A percentile compares a stretch with the other conserved stretches of the same genome.
phyloP scores from a whole-genome alignment of 1,140 invertebrate species.

The Homarus americanus region DNA sequence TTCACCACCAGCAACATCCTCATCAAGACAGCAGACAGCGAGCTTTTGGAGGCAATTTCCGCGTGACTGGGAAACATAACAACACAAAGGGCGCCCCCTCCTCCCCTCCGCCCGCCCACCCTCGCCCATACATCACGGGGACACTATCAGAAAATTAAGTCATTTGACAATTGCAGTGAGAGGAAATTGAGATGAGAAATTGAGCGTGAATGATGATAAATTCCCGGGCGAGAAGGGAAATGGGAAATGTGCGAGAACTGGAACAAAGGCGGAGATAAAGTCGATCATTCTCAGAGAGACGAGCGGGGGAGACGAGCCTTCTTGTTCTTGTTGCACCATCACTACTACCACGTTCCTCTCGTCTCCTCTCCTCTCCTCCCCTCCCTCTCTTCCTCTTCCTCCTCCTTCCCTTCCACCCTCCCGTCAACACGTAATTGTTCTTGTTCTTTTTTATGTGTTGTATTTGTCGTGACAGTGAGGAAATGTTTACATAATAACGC shows the following conservation, averaged over 20 bases:
- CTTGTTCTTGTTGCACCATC: too few relatives aligned
- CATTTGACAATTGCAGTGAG: conserved; percentile 73
- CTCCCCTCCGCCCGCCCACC: neutral
- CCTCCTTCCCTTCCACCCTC: neutral
- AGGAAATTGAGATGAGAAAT: conserved; percentile 72
- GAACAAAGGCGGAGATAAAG: conserved; percentile 64
- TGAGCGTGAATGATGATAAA: conserved; percentile 72
- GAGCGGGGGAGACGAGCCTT: too few relatives aligned
- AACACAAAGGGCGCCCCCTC: conserved; percentile 21
- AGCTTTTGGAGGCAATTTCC: conserved; percentile 29
- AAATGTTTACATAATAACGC: too few relatives aligned
- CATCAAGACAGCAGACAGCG: conserved; percentile 2
- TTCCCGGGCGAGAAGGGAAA: conserved; percentile 46
- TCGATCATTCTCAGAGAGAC: conserved; percentile 47
- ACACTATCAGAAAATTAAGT: conserved; percentile 73
- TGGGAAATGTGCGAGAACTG: conserved; percentile 56
- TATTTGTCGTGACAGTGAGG: too few relatives aligned
- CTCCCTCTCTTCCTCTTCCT: neutral
- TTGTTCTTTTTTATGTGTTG: too few relatives aligned
- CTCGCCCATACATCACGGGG: conserved; percentile 61
- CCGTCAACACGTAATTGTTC: too few relatives aligned
- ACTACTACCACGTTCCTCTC: too few relatives aligned
- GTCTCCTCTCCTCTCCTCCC: too few relatives aligned
- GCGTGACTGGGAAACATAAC: conserved; percentile 29
- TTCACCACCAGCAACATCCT: neutral